A percentile compares a stretch with the other conserved stretches of the same genome.
Conservation (phyloP, 2,797 vertebrate genomes). For the Pangasius djambal region DNA sequence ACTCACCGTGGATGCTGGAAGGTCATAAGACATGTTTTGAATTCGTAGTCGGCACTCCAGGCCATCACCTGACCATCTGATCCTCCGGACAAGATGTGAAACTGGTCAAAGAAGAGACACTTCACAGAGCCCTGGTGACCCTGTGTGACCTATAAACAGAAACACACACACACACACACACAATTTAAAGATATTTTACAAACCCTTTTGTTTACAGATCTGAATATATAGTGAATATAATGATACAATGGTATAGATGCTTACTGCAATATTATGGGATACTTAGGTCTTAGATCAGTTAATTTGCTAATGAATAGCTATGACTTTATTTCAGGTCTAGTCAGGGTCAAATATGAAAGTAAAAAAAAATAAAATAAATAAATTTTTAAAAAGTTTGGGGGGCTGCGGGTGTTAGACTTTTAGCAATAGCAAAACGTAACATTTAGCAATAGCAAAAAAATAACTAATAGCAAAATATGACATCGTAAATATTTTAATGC, state of each 20-base stretch:
- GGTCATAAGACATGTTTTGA: conserved; percentile 24
- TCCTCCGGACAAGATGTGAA: conserved; percentile 27
- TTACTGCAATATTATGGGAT: too few relatives aligned
- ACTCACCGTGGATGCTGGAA: conserved; percentile 24
- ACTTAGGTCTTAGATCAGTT: too few relatives aligned
- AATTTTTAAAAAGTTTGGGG: too few relatives aligned
- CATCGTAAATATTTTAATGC: background rate
- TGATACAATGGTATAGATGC: background rate
- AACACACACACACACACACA: background rate
- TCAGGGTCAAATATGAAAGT: too few relatives aligned
- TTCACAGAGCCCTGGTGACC: conserved; percentile 22
- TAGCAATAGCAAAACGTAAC: too few relatives aligned
- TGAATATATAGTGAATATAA: background rate
- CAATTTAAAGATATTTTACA: too few relatives aligned
- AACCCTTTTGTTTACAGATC: background rate
- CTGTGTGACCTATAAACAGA: background rate
- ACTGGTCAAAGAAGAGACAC: conserved; percentile 25
- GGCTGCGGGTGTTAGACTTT: too few relatives aligned
- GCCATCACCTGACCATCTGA: conserved; percentile 10
- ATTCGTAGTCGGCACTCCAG: conserved; percentile 4
- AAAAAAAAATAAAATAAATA: too few relatives aligned
- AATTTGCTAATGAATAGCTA: too few relatives aligned
- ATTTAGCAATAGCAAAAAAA: too few relatives aligned
- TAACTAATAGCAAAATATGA: background rate
- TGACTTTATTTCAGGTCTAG: too few relatives aligned